Evolutionary conservation across 2,888 invertebrate genomes (phyloP), one percentile per base, ranked within the genome.

Genomic region (Liopterus haemorrhoidalis): DNA sequence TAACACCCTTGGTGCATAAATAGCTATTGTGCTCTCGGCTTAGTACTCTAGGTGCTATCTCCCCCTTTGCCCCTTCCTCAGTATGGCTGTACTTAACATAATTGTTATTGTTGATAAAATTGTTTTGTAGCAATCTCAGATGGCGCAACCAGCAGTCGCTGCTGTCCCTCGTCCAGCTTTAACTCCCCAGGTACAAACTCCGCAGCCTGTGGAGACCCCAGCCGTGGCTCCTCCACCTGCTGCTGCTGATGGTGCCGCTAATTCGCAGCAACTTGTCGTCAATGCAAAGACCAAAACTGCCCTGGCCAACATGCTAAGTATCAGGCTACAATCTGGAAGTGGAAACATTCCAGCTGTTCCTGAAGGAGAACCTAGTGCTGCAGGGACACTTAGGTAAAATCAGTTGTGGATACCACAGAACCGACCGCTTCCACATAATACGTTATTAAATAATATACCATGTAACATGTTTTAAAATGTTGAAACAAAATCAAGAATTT

Each of bases 271-370:
- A 11, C 61, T 82, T 46, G 73, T 84, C 27, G 90, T 91, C 39
- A 87, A 87, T 59, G 81, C 86, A 1, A 91, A 91, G 70, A 91
- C 93, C 2, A 96, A 95, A 72, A 94, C 94, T 0, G 95, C 95
- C 0, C 72, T 96, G 45, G 94, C 94, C 11, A 92, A 94, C 65
- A 89, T 95, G 87, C 72, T 95, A 49, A 92, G 85, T 59, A 92
- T 82, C 59, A 76, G 92, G 35, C 66, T 86, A 45, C 80, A 83
- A 59, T 67, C 66, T 50, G 73, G 72, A 45, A 74, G 75, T 5
- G 62, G 30, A 6, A 44, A 44, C 32, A 31, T 44, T n/a, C 30
- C 71, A 2, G 58, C 69, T 2, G 70, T 71, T 35, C n/a, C n/a
- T 50, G 67, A 74, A 48, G 66, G 70, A 54, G 74, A 78, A 62